Conservation (phyloP, 2,797 vertebrate species). For the Labeo calbasu region DNA sequence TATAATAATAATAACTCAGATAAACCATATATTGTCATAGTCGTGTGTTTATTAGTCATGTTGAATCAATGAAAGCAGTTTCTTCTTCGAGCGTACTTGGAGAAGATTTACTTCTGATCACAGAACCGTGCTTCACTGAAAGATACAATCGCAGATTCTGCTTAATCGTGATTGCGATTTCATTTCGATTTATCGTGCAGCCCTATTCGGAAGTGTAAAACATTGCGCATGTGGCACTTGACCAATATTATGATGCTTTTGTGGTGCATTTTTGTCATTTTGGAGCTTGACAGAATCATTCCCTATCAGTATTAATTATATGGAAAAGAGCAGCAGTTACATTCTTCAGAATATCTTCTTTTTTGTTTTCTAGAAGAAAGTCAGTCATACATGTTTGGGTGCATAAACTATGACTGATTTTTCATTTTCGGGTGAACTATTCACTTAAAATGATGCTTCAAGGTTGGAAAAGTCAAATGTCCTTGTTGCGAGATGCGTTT, state of each 20-base stretch:
- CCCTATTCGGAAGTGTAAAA: neutral
- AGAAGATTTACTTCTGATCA: too few relatives aligned
- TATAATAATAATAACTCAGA: too few relatives aligned
- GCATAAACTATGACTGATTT: neutral
- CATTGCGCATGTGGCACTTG: neutral
- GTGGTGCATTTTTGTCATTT: neutral
- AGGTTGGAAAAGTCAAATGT: neutral
- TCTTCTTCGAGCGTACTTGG: too few relatives aligned
- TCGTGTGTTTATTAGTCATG: too few relatives aligned
- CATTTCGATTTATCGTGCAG: too few relatives aligned
- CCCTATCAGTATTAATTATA: neutral
- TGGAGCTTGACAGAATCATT: neutral
- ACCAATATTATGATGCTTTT: neutral
- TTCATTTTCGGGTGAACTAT: constrained; percentile 22
- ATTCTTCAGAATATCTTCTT: constrained; percentile 7
- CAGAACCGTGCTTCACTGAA: too few relatives aligned
- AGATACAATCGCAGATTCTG: too few relatives aligned
- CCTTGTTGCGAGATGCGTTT: neutral
- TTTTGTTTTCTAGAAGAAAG: neutral
- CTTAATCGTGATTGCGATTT: too few relatives aligned
- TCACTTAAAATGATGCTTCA: neutral
- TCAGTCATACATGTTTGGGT: neutral
- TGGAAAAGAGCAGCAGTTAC: neutral
- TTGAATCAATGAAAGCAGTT: too few relatives aligned
- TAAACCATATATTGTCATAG: too few relatives aligned